Evolutionary conservation across 2,888 invertebrate genomes (phyloP), one percentile per base, ranked within the genome.

Genomic region (Stramonita haemastoma): DNA sequence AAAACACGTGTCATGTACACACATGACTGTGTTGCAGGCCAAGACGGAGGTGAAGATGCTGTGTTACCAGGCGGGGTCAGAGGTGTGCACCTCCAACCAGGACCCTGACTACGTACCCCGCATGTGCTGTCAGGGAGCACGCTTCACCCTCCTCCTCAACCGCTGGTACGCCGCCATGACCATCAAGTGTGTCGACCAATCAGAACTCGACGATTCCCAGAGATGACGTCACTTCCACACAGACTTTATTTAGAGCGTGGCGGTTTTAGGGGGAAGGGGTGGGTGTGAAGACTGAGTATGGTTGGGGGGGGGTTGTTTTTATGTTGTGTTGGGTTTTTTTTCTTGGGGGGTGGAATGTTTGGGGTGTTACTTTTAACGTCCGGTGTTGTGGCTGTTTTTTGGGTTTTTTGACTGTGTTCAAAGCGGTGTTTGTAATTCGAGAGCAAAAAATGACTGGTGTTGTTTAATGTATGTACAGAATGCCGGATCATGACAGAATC

Each of bases 41-140:
- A 90, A 90, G 56, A 86, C 87, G 32, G 87, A 87, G 29, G 91
- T 93, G 32, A 91, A 90, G 29, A 90, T 90, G 19, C 81, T 92
- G 79, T 93, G 93, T 73, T 93, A 93, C 90, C 88, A 89, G 81
- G 89, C 90, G 0, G 93, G 93, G 8, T 87, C 90, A 0, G 91
- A 91, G 73, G 93, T 93, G 13, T 86, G 93, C 57, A 91, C 93
- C 17, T 89, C 91, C 86, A 92, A 93, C 86, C 91, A 92, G 77
- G 93, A 93, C 70, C 92, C 92, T 11, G 93, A 93, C 87, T 91
- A 91, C 89, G 92, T 91, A 57, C 92, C 93, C 22, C 92, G 93
- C 79, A 91, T 91, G 79, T 93, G 93, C 89, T 93, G 93, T 88
- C 91, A 83, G 13, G 93, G 91, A 73, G 91, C 92, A 1, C 91